phyloP scores from a whole-genome alignment of 2,113 vertebrate genomes.

The Gopherus evgoodei region DNA sequence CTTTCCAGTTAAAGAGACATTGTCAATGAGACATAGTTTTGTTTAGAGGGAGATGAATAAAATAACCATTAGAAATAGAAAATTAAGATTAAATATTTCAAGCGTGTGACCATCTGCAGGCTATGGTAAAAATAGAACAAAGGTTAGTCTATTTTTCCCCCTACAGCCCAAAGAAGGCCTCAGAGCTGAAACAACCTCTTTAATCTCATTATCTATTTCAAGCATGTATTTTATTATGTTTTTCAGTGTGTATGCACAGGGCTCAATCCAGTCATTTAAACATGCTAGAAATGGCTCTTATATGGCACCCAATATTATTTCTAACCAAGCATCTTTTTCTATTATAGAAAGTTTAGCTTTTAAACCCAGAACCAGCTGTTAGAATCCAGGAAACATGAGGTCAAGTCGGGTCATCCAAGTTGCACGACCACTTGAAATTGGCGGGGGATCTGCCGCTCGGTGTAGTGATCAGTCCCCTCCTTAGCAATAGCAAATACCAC shows the following conservation, averaged over 20 bases:
- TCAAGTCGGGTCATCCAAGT: background rate
- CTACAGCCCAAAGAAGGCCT: background rate
- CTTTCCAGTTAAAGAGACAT: background rate
- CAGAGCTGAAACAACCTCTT: background rate
- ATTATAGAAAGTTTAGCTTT: background rate
- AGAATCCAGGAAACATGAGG: background rate
- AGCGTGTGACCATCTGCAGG: background rate
- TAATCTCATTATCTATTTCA: constrained; percentile 8
- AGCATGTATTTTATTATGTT: background rate
- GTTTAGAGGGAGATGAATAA: background rate
- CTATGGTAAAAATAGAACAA: background rate
- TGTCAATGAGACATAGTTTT: background rate
- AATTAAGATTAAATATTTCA: background rate
- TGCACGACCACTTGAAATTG: background rate
- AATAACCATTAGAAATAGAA: background rate
- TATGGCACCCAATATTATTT: background rate
- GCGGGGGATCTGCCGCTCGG: background rate
- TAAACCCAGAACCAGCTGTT: background rate
- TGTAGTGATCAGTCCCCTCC: background rate
- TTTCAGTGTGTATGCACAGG: background rate
- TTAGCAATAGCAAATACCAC: background rate
- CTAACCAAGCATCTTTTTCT: background rate
- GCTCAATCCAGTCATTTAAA: background rate
- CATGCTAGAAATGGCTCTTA: background rate
- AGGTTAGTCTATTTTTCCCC: background rate